These are phyloP conservation scores for Cistogaster globosa DNA, from an alignment of 2,888 invertebrate genomes.

Conservation along the genomic window DNA sequence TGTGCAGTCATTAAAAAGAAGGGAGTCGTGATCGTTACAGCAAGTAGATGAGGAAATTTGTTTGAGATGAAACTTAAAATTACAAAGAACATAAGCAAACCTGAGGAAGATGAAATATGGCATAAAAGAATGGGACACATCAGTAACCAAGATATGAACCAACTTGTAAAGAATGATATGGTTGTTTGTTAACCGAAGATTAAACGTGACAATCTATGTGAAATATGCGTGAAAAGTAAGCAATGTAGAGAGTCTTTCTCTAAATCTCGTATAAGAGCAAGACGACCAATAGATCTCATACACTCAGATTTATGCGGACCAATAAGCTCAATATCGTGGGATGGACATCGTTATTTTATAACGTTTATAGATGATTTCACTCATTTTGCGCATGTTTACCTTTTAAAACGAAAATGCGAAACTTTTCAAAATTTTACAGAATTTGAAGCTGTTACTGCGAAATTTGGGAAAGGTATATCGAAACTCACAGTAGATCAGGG, in stretches of 20 bases:
- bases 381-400: no score
- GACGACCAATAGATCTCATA: no score
- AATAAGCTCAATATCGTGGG: no score
- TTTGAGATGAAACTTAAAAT: not conserved
- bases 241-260: conserved; percentile 40
- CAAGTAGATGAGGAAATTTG: not conserved
- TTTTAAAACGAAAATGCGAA: no score
- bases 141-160: not conserved
- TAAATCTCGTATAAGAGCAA: conserved; percentile 7
- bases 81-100: not conserved
- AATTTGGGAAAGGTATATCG: conserved; percentile 36
- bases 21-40: not conserved
- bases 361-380: no score
- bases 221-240: not conserved
- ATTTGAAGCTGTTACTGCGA: no score
- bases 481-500: conserved; percentile 63
- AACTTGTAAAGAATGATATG: not conserved
- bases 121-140: not conserved
- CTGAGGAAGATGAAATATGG: not conserved
- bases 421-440: no score
- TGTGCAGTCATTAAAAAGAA: not conserved
- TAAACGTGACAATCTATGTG: not conserved
- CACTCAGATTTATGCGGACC: no score
- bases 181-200: not conserved
- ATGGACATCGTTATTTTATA: no score